phyloP scores from a whole-genome alignment of 2,888 invertebrate genomes.

The Dynastes tityus region DNA sequence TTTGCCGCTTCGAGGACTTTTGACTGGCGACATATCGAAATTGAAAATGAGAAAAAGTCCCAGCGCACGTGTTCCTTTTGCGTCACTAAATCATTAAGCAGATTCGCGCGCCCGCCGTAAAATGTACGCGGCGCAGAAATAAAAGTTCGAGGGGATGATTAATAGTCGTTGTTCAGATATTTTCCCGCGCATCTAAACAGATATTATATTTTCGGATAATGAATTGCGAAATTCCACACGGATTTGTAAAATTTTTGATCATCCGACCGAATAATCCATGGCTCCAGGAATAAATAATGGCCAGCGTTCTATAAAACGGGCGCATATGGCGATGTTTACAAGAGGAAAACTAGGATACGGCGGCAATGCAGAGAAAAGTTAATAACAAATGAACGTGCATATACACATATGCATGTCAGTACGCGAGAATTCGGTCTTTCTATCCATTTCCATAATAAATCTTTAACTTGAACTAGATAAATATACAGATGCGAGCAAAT shows the following conservation, averaged over 20 bases:
- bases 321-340: not conserved
- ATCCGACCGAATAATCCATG: not conserved
- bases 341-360: not conserved
- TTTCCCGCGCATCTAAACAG: constrained; percentile 29
- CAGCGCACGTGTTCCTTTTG: constrained; percentile 25
- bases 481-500: too few relatives aligned
- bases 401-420: not conserved
- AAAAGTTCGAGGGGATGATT: constrained; percentile 36
- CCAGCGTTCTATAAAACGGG: not conserved
- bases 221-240: constrained; percentile 35
- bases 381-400: not conserved
- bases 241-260: constrained; percentile 31
- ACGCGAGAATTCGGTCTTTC: not conserved
- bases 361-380: constrained; percentile 4
- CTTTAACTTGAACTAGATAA: not conserved
- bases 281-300: constrained; percentile 2
- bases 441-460: not conserved
- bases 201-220: constrained; percentile 38
- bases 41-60: constrained; percentile 28
- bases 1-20: not conserved
- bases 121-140: constrained; percentile 32
- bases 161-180: constrained; percentile 31
- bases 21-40: constrained; percentile 18
- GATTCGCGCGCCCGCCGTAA: not conserved
- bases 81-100: constrained; percentile 40